Conservation (phyloP, 1,140 invertebrate species). For the Lepidurus apus region DNA sequence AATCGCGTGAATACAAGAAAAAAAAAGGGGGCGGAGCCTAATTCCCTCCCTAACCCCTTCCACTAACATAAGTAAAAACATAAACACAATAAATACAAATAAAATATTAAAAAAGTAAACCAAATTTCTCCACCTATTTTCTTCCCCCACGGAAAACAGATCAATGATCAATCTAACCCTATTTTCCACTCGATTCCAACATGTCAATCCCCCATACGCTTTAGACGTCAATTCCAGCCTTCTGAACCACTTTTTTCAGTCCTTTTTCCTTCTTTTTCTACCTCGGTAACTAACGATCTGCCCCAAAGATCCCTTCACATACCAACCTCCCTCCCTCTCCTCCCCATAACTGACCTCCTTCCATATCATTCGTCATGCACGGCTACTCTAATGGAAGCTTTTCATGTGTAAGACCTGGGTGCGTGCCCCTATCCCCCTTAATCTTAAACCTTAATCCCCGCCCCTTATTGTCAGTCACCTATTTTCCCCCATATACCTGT, state of each 20-base stretch:
- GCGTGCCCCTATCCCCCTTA: not conserved
- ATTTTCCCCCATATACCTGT: not conserved
- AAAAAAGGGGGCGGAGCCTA: no score
- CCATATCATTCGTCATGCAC: not conserved
- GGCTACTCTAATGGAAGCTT: slow-evolving; percentile 9
- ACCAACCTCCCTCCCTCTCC: not conserved
- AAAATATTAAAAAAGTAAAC: no score
- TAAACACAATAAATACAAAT: no score
- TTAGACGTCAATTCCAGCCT: not conserved
- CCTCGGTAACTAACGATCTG: not conserved
- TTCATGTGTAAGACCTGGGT: not conserved
- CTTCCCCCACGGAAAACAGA: slow-evolving; percentile 7
- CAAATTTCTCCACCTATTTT: not conserved
- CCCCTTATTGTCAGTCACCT: not conserved
- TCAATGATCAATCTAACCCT: slow-evolving; percentile 11
- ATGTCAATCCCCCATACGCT: not conserved
- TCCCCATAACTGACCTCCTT: not conserved
- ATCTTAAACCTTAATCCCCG: not conserved
- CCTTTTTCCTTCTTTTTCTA: not conserved
- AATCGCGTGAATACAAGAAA: no score
- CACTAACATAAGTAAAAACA: no score
- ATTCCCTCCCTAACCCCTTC: no score
- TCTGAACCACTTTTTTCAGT: not conserved
- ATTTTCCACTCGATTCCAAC: slow-evolving; percentile 14
- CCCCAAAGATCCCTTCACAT: not conserved